Evolutionary conservation across 2,888 invertebrate genomes (phyloP), one percentile per base, ranked within the genome.

Genomic region (Philonicus albiceps): DNA sequence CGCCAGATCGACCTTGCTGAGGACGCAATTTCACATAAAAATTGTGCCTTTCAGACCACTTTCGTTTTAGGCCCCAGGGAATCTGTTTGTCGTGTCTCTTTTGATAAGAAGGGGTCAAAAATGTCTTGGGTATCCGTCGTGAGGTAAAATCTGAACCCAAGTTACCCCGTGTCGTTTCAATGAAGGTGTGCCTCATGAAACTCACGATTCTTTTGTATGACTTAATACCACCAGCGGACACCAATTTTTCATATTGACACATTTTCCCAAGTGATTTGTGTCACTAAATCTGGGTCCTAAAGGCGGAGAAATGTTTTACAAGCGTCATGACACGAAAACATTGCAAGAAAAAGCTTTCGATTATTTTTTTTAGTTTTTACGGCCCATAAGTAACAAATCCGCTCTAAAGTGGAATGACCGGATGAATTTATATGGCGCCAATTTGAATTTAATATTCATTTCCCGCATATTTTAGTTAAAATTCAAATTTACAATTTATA

Each of bases 401-500:
- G 22, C 64, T 22, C 64, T 78, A 49, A 27, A 43, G 49, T 78
- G 49, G 43, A 78, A 43, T 78, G 78, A 43, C 78, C 49, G 49
- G 78, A 49, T 78, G 78, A 49, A 78, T 78, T 49, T 78, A 78
- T 22, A 27, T 78, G 78, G 78, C 78, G 78, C 78, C 78, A 49
- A 27, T 27, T 49, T 27, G 5, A 49, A 78, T 78, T 27, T 16
- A 27, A 49, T 43, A 78, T 78, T 78, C 43, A 34, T 27, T 78
- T 78, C 49, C 49, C 43, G 49, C 78, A 78, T 78, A 30, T 78
- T 78, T 78, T 78, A 27, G 78, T 19, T n/a, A 78, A 78, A 78
- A 78, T 78, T 78, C 30, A 78, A 78, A 78, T 78, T 78, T 43
- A 78, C 49, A 78, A 43, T 78, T 78, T 78, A 78, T 49, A 76